Conservation (phyloP, 2,888 invertebrate species). For the Dastarcus helophoroides region DNA sequence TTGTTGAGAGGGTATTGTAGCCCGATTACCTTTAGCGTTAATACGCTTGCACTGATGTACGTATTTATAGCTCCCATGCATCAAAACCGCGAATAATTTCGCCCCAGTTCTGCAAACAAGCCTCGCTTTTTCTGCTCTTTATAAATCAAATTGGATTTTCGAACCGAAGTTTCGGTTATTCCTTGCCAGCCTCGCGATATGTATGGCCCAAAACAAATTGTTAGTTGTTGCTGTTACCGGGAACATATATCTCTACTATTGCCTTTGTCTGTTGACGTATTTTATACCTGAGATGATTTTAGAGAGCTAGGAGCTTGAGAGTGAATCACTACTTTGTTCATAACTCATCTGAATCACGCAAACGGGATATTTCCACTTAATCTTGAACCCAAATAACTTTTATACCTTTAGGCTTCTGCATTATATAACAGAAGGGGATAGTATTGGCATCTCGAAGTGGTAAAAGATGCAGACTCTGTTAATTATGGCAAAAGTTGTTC, state of each 20-base stretch:
- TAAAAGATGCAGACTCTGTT: too few species aligned
- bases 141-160: slow-evolving; percentile 35
- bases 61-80: slow-evolving; percentile 35
- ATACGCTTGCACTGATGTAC: slow-evolving; percentile 32
- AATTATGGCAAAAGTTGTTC: too few species aligned
- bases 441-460: too few species aligned
- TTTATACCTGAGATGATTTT: slow-evolving; percentile 24
- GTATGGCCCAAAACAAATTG: slow-evolving; percentile 26
- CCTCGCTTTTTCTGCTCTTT: slow-evolving; percentile 30
- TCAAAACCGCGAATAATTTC: slow-evolving; percentile 34
- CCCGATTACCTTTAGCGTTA: slow-evolving; percentile 30
- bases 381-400: slow-evolving; percentile 2
- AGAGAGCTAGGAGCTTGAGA: slow-evolving; percentile 14
- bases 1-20: slow-evolving; percentile 1
- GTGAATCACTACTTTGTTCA: slow-evolving; percentile 18
- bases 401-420: too few species aligned
- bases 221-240: slow-evolving; percentile 26
- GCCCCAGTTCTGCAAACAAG: slow-evolving; percentile 31
- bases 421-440: too few species aligned
- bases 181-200: slow-evolving; percentile 21
- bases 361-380: slow-evolving; percentile 2
- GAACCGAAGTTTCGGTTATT: slow-evolving; percentile 26
- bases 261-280: slow-evolving; percentile 24
- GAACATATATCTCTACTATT: slow-evolving; percentile 24
- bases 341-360: slow-evolving; percentile 6